A percentile compares a stretch with the other conserved stretches of the same genome.
Conservation (phyloP, 1,140 invertebrate species). For the Calosoma granatense region DNA sequence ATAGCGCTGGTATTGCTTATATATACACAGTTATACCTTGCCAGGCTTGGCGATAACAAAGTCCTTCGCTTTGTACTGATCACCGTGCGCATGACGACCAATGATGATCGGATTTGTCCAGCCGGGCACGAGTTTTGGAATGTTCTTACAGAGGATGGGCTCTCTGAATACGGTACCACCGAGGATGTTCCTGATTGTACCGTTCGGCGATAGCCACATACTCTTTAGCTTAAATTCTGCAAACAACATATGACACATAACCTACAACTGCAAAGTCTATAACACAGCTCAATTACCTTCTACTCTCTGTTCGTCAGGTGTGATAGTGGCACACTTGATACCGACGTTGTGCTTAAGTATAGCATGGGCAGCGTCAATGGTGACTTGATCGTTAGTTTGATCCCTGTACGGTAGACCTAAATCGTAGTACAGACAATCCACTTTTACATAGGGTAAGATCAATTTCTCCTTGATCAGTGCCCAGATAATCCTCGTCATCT, state of each 20-base stretch:
- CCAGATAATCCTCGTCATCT: constrained; percentile 86
- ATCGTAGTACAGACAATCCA: constrained; percentile 76
- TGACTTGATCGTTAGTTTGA: constrained; percentile 79
- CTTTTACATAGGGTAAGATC: constrained; percentile 80
- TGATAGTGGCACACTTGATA: constrained; percentile 88
- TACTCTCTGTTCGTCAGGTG: constrained; percentile 80
- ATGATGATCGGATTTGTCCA: constrained; percentile 76
- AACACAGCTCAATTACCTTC: no score
- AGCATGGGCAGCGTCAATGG: constrained; percentile 76
- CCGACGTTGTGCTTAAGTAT: constrained; percentile 85
- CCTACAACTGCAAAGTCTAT: constrained; percentile 1
- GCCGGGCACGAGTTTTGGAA: constrained; percentile 76
- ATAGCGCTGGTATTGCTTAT: neutral
- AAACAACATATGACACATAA: constrained; percentile 24
- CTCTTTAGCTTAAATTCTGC: constrained; percentile 90
- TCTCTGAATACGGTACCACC: constrained; percentile 86
- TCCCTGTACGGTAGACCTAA: constrained; percentile 72
- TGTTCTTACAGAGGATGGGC: constrained; percentile 80
- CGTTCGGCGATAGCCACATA: constrained; percentile 89
- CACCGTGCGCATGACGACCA: constrained; percentile 81
- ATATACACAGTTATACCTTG: no score
- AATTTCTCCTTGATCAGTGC: constrained; percentile 80
- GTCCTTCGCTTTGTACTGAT: constrained; percentile 87
- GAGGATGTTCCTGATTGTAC: constrained; percentile 83
- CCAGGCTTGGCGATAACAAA: constrained; percentile 61